Percentiles rank a stretch among this genome's conserved stretches.
Evolutionary conservation across 2,797 vertebrate species (phyloP).

Genomic region (Pygocentrus nattereri): DNA sequence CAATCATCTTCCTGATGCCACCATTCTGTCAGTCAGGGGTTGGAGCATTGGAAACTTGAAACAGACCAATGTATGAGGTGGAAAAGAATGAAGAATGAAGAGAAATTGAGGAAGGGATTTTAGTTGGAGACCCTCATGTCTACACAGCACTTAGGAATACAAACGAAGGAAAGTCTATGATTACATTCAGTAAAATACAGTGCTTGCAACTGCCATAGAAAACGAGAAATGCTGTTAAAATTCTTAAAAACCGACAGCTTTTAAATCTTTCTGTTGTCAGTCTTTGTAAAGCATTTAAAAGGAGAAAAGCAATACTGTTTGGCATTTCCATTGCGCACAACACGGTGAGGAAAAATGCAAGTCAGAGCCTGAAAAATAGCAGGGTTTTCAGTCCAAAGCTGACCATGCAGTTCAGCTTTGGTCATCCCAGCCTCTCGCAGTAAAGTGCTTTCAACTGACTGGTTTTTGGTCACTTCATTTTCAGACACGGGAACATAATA

Average conservation of each 20-base stretch:
- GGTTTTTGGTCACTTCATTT: constrained; percentile 44
- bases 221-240: not conserved
- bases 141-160: constrained; percentile 32
- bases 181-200: constrained; percentile 14
- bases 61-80: constrained; percentile 81
- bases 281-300: constrained; percentile 23
- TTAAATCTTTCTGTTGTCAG: not conserved
- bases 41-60: constrained; percentile 89
- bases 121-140: constrained; percentile 26
- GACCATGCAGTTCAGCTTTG: constrained; percentile 36
- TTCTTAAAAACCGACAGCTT: not conserved
- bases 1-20: constrained; percentile 81
- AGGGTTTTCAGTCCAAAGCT: not conserved
- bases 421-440: constrained; percentile 26
- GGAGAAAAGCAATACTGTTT: constrained; percentile 54
- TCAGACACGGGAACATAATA: constrained; percentile 24
- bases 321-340: constrained; percentile 70
- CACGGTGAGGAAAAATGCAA: constrained; percentile 11
- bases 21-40: constrained; percentile 88
- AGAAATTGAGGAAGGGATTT: constrained; percentile 59
- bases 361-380: not conserved
- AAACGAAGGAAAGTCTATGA: constrained; percentile 12
- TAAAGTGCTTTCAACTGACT: constrained; percentile 58
- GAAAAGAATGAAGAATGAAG: constrained; percentile 58
- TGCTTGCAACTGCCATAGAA: constrained; percentile 12